phyloP scores from a whole-genome alignment of 2,888 invertebrate genomes.

The Pharmacophagus antenor region DNA sequence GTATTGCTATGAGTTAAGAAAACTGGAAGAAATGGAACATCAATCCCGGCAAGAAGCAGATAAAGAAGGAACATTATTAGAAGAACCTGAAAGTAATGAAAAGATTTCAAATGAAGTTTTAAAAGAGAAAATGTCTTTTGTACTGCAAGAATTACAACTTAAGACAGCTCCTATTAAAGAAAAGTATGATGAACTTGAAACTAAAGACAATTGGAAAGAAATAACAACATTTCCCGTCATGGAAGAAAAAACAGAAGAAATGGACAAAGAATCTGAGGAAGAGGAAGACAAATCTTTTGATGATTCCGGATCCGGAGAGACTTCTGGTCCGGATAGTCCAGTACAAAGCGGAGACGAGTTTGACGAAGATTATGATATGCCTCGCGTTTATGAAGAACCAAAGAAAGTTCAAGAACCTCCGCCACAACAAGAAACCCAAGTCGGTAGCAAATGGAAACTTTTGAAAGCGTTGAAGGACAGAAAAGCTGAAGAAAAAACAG shows the following conservation, averaged over 20 bases:
- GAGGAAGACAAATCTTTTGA: constrained; percentile 75
- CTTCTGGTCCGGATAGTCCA: constrained; percentile 94
- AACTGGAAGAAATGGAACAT: constrained; percentile 92
- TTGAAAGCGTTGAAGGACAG: constrained; percentile 93
- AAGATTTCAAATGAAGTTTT: constrained; percentile 82
- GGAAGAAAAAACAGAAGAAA: constrained; percentile 63
- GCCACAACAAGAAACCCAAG: constrained; percentile 78
- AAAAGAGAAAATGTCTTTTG: constrained; percentile 90
- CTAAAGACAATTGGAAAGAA: constrained; percentile 70
- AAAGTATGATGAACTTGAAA: constrained; percentile 64
- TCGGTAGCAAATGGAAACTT: constrained; percentile 94
- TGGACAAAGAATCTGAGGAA: constrained; percentile 60
- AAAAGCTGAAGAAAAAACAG: constrained; percentile 92
- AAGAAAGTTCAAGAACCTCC: constrained; percentile 51
- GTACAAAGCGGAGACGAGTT: constrained; percentile 87
- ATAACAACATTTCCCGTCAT: constrained; percentile 74
- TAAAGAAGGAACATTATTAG: constrained; percentile 82
- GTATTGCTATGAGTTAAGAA: constrained; percentile 93
- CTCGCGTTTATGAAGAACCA: constrained; percentile 65
- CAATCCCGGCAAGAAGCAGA: constrained; percentile 85
- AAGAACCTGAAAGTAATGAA: constrained; percentile 80
- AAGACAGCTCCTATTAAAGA: constrained; percentile 81
- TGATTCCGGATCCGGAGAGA: constrained; percentile 89
- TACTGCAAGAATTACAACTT: constrained; percentile 86
- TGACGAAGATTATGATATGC: constrained; percentile 83